Base-by-base conservation (phyloP, 2,113 vertebrate genomes). In the Sinocyclocheilus anophthalmus region DNA sequence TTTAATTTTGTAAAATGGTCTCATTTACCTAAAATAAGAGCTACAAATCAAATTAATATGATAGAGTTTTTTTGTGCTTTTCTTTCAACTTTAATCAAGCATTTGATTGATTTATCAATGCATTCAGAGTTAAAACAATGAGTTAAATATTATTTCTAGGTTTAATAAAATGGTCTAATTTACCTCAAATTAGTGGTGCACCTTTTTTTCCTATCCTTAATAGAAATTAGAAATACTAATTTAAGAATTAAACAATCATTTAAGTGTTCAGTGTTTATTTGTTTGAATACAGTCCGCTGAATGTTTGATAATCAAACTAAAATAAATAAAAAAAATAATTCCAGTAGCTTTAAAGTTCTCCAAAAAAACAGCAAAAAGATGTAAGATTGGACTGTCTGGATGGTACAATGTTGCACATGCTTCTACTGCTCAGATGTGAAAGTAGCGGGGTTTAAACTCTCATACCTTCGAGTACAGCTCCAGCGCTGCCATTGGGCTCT, bases 381-480 rank as follows among this genome's bases (percentile, higher is more conserved):
- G 39, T 39, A 1, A 39, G 5, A 37, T 37, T 37, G 37, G 37
- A 37, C 59, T n/a, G 8, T 70, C 30, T 37, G 26, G 13, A 16
- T 69, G 8, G 37, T 5, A 70, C 3, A 39, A 39, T 10, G 22
- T 63, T 48, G 53, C 39, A 48, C 42, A 13, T 48, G 70, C 70
- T 24, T 85, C 3, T 5, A n/a, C 30, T 48, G 2, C 37, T n/a
- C 63, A 57, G 33, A 20, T 70, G 76, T 22, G 33, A 79, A 42
- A 72, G 22, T 24, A 18, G 26, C 55, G 10, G 63, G 5, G 39
- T 45, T 5, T 75, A 5, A n/a, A 5, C 90, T 90, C 42, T 53
- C 81, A 39, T 93, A 98, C 97, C 96, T 97, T 96, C 24, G 95
- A 94, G 92, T 97, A 98, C 22, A 97, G 96, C 91, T 96, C 95